Evolutionary conservation across 2,888 invertebrate species (phyloP).

Genomic region (Prenolepis imparis): DNA sequence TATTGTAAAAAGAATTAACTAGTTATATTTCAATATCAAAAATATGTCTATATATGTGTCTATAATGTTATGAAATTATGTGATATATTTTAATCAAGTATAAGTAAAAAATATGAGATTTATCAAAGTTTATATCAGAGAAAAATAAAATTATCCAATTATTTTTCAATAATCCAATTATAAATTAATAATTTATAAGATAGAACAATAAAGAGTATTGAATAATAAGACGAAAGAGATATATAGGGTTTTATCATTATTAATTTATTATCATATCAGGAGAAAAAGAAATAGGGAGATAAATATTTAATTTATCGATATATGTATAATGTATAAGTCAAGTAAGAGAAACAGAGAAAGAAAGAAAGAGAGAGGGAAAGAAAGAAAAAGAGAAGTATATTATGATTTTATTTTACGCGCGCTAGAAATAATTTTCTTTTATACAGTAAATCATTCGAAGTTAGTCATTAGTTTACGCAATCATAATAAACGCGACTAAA

Average conservation of each 20-base stretch:
- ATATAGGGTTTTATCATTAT: not conserved
- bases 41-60: not conserved
- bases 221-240: not conserved
- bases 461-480: not conserved
- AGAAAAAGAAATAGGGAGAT: not conserved
- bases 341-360: no score
- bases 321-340: no score
- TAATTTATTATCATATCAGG: not conserved
- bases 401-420: not conserved
- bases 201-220: not conserved
- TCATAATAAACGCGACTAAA: not conserved
- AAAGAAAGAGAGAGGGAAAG: no score
- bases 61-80: not conserved
- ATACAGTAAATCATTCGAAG: slow-evolving; percentile 16
- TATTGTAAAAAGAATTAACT: not conserved
- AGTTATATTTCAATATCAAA: not conserved
- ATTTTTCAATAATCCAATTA: not conserved
- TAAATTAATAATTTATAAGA: not conserved
- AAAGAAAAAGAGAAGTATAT: no score
- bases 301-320: slow-evolving; percentile 2
- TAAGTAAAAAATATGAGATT: not conserved
- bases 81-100: not conserved
- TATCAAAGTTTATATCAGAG: not conserved
- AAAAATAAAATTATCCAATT: not conserved
- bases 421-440: slow-evolving; percentile 32